Conservation (phyloP, 2,888 invertebrate genomes). For the Euzophera pinguis region DNA sequence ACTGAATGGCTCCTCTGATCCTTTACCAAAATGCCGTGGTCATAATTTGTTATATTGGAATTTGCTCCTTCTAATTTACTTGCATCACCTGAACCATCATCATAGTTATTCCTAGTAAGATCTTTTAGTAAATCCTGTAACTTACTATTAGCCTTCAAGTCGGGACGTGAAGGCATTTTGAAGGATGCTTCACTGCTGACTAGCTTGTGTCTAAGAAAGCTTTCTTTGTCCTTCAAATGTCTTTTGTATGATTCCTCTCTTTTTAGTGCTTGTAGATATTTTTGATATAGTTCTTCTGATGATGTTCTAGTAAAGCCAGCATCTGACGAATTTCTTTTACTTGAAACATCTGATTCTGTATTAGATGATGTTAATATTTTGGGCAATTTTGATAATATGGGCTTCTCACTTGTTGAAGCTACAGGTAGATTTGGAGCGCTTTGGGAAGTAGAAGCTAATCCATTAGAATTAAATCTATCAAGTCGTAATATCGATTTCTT, state of each 20-base stretch:
- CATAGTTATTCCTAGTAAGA: slow-evolving; percentile 65
- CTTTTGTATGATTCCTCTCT: slow-evolving; percentile 61
- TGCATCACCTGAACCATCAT: slow-evolving; percentile 72
- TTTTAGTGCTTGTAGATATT: slow-evolving; percentile 60
- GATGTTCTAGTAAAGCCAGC: slow-evolving; percentile 50
- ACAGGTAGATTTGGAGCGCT: slow-evolving; percentile 64
- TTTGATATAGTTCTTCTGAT: slow-evolving; percentile 64
- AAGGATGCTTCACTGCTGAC: slow-evolving; percentile 50
- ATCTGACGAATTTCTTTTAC: slow-evolving; percentile 51
- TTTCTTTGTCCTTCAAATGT: slow-evolving; percentile 62
- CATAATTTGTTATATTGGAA: slow-evolving; percentile 32
- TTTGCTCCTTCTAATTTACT: slow-evolving; percentile 59
- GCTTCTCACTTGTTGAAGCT: slow-evolving; percentile 42
- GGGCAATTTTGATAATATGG: slow-evolving; percentile 30
- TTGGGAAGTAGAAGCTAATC: slow-evolving; percentile 64
- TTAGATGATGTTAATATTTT: slow-evolving; percentile 38
- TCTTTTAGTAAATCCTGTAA: slow-evolving; percentile 65
- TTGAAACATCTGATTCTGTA: slow-evolving; percentile 60
- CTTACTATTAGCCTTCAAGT: slow-evolving; percentile 41
- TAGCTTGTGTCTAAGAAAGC: slow-evolving; percentile 63
- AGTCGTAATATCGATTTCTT: slow-evolving; percentile 64
- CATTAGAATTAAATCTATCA: slow-evolving; percentile 58
- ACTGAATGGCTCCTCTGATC: slow-evolving; percentile 66
- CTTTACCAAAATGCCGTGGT: slow-evolving; percentile 32
- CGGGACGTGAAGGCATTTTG: slow-evolving; percentile 34